A percentile compares a stretch with the other conserved stretches of the same genome.
Conservation (phyloP, 2,113 vertebrate species). For the Corythoichthys intestinalis region DNA sequence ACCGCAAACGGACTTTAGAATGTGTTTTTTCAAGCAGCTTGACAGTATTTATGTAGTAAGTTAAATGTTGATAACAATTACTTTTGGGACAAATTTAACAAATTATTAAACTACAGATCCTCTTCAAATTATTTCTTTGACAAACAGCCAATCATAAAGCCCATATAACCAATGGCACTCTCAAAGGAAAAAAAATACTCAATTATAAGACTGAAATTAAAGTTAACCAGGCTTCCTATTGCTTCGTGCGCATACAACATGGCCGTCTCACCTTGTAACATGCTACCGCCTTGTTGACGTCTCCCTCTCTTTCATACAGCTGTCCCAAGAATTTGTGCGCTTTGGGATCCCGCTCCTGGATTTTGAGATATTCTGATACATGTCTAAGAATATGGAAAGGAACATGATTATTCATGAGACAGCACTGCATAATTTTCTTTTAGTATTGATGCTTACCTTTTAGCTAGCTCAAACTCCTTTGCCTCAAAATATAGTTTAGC, state of each 20-base stretch:
- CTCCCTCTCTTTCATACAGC: slow-evolving; percentile 88
- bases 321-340: slow-evolving; percentile 93
- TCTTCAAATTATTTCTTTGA: background rate
- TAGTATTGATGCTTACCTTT: slow-evolving; percentile 77
- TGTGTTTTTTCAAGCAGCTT: background rate
- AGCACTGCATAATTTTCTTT: background rate
- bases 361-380: slow-evolving; percentile 85
- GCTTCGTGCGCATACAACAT: background rate
- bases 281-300: slow-evolving; percentile 86
- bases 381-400: slow-evolving; percentile 61
- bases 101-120: background rate
- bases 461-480: slow-evolving; percentile 94
- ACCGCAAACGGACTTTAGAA: background rate
- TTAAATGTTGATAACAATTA: background rate
- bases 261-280: slow-evolving; percentile 85
- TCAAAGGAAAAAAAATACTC: no score
- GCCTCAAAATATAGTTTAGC: slow-evolving; percentile 94
- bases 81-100: background rate
- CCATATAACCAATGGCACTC: no score
- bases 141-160: no score
- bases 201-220: background rate
- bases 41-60: background rate
- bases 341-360: slow-evolving; percentile 93
- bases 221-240: background rate
- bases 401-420: background rate